Percentiles rank a stretch among this genome's conserved stretches.
Conservation (phyloP, 1,140 invertebrate genomes). For the Mactra quadrangularis region DNA sequence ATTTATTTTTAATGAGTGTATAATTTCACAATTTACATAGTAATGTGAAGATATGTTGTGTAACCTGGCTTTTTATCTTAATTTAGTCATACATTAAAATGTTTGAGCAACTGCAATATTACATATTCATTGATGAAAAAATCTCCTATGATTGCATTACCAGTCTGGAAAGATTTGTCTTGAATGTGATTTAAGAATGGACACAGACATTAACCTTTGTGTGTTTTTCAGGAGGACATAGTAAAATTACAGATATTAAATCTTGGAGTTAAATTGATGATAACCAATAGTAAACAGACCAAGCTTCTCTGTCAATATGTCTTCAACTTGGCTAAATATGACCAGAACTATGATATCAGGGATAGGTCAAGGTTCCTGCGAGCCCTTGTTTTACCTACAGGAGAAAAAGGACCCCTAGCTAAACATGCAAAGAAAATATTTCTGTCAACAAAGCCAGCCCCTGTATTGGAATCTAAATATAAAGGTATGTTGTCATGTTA, state of each 20-base stretch:
- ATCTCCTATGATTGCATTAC: no score
- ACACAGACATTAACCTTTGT: no score
- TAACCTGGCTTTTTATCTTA: no score
- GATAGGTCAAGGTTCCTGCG: slow-evolving; percentile 95
- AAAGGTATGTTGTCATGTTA: slow-evolving; percentile 85
- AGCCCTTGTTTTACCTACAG: slow-evolving; percentile 87
- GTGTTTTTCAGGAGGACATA: slow-evolving; percentile 90
- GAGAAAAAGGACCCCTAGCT: slow-evolving; percentile 85
- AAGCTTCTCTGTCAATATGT: slow-evolving; percentile 96
- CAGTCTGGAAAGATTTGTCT: no score
- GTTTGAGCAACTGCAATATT: no score
- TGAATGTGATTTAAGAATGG: no score
- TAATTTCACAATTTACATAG: no score
- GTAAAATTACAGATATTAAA: slow-evolving; percentile 99
- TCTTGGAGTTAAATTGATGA: slow-evolving; percentile 95
- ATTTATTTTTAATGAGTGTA: no score
- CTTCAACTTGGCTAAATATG: slow-evolving; percentile 98
- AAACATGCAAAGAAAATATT: slow-evolving; percentile 93
- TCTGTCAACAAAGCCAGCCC: slow-evolving; percentile 96
- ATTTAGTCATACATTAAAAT: no score
- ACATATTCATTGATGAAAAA: no score
- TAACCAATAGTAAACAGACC: slow-evolving; percentile 95
- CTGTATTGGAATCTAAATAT: slow-evolving; percentile 89
- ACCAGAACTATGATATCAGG: slow-evolving; percentile 98
- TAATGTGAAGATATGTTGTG: no score